Evolutionary conservation across 1,140 invertebrate genomes (phyloP).

Genomic region (Pogonus chalceus): DNA sequence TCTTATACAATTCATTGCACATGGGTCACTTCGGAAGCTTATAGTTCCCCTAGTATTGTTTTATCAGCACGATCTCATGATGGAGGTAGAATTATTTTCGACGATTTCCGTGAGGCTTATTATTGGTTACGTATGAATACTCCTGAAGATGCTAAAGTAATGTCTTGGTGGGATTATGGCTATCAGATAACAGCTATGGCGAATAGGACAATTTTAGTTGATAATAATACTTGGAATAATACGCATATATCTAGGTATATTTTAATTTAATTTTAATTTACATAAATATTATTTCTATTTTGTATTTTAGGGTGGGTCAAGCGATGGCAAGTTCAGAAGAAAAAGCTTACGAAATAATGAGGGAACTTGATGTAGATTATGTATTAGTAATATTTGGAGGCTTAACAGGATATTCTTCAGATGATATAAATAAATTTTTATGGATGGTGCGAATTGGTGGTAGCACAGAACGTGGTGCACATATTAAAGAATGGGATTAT

Average conservation of each 20-base stretch:
- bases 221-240: conserved; percentile 99
- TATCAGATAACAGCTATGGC: conserved; percentile 99
- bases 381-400: conserved; percentile 97
- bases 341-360: conserved; percentile 95
- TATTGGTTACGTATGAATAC: conserved; percentile 98
- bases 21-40: conserved; percentile 99
- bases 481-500: conserved; percentile 95
- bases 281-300: not conserved
- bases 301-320: conserved; percentile 68
- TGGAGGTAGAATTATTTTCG: conserved; percentile 90
- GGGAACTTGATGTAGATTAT: conserved; percentile 94
- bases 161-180: conserved; percentile 99
- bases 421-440: conserved; percentile 97
- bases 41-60: conserved; percentile 95
- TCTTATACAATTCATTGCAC: conserved; percentile 95
- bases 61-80: conserved; percentile 90
- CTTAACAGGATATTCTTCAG: conserved; percentile 94
- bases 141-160: conserved; percentile 85
- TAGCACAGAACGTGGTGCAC: conserved; percentile 84
- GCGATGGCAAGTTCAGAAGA: conserved; percentile 96
- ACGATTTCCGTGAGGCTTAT: conserved; percentile 96
- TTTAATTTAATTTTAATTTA: not conserved
- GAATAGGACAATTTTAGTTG: conserved; percentile 95
- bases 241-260: conserved; percentile 75
- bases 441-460: conserved; percentile 99